Evolutionary conservation across 2,888 invertebrate genomes (phyloP).

Genomic region (Agrotis puta): DNA sequence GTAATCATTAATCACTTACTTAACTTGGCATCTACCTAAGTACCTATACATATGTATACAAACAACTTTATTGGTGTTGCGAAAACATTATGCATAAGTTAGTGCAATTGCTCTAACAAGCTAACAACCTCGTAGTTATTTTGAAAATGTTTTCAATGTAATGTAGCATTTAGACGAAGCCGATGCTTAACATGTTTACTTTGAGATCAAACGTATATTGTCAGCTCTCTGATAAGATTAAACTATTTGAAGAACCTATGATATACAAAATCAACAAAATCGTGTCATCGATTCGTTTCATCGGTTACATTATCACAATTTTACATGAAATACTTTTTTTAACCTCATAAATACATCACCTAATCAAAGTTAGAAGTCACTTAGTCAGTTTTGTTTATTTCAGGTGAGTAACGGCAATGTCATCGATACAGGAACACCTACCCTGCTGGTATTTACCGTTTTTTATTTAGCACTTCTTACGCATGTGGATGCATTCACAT

Average conservation of each 20-base stretch:
- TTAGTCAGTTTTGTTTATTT: slow-evolving; percentile 74
- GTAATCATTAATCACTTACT: slow-evolving; percentile 42
- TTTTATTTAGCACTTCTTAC: slow-evolving; percentile 71
- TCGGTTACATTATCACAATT: slow-evolving; percentile 24
- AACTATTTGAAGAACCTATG: slow-evolving; percentile 42
- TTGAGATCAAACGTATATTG: slow-evolving; percentile 29
- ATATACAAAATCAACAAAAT: slow-evolving; percentile 39
- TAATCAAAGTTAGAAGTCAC: slow-evolving; percentile 52
- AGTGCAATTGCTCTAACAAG: slow-evolving; percentile 16
- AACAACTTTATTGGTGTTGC: slow-evolving; percentile 36
- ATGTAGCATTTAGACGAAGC: slow-evolving; percentile 12
- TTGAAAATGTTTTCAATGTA: slow-evolving; percentile 16
- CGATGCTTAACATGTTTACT: slow-evolving; percentile 16
- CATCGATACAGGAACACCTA: slow-evolving; percentile 90
- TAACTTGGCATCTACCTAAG: slow-evolving; percentile 27
- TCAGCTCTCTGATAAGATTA: slow-evolving; percentile 52
- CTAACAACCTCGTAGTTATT: slow-evolving; percentile 10
- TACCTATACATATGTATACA: slow-evolving; percentile 14
- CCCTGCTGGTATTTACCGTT: slow-evolving; percentile 88
- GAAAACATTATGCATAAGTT: slow-evolving; percentile 36
- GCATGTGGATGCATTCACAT: slow-evolving; percentile 73
- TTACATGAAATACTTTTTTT: slow-evolving; percentile 8
- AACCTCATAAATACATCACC: not conserved
- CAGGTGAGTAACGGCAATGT: slow-evolving; percentile 91
- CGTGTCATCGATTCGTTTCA: slow-evolving; percentile 27